Evolutionary conservation across 2,113 vertebrate genomes (phyloP).

Genomic region (Catharus bicknelli): DNA sequence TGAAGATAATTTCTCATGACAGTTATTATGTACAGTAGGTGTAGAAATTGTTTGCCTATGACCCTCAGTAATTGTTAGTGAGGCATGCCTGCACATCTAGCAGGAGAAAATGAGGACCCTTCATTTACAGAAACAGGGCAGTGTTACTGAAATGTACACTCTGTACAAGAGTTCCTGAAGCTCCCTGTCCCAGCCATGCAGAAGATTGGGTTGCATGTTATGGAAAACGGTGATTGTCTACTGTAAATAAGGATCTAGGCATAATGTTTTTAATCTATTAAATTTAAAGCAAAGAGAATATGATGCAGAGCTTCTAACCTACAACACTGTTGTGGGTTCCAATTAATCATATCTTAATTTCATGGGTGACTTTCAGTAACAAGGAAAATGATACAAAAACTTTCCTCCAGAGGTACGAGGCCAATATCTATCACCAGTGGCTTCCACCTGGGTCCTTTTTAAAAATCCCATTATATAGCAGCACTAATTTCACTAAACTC

Average conservation of each 20-base stretch:
- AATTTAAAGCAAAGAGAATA: neutral
- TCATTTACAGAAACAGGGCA: neutral
- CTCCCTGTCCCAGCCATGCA: neutral
- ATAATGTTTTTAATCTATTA: neutral
- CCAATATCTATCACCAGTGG: neutral
- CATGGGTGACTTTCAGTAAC: neutral
- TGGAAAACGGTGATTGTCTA: neutral
- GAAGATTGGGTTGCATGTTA: neutral
- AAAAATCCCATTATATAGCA: neutral
- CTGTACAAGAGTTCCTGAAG: neutral
- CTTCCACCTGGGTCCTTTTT: neutral
- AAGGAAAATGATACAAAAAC: neutral
- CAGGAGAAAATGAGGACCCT: slow-evolving; percentile 19
- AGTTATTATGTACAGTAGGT: slow-evolving; percentile 56
- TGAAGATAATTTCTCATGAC: slow-evolving; percentile 60
- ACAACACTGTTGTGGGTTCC: neutral
- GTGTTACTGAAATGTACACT: neutral
- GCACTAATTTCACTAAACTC: neutral
- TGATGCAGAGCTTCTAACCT: neutral
- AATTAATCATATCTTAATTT: neutral
- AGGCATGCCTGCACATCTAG: slow-evolving; percentile 32
- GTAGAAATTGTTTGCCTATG: slow-evolving; percentile 54
- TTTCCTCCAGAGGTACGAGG: neutral
- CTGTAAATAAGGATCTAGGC: neutral
- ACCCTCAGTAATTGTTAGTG: slow-evolving; percentile 44